Conservation (phyloP, 2,113 vertebrate species). For the Neodon shergylaensis region DNA sequence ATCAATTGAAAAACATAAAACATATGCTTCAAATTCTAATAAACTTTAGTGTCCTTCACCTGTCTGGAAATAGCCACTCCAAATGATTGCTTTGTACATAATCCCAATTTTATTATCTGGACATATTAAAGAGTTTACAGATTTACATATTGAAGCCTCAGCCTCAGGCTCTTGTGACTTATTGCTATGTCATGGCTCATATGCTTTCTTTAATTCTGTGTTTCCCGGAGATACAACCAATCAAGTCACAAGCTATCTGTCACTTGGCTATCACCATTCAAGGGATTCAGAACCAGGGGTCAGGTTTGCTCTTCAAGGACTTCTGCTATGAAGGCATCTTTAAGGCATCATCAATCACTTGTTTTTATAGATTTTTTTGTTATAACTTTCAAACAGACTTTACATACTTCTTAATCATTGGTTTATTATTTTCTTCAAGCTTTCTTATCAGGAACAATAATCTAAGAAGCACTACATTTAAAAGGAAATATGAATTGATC, state of each 20-base stretch:
- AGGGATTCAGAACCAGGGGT: constrained; percentile 39
- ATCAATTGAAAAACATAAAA: background rate
- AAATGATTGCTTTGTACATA: constrained; percentile 53
- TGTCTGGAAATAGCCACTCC: constrained; percentile 11
- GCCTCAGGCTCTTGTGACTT: constrained; percentile 72
- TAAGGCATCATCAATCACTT: background rate
- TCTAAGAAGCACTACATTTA: background rate
- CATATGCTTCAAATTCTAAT: constrained; percentile 62
- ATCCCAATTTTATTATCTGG: constrained; percentile 68
- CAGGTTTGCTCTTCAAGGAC: constrained; percentile 64
- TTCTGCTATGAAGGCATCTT: background rate
- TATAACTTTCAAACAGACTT: background rate
- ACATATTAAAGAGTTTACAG: constrained; percentile 68
- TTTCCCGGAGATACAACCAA: constrained; percentile 56
- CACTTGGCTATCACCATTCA: constrained; percentile 42
- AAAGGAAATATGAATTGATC: background rate
- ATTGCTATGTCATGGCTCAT: constrained; percentile 77
- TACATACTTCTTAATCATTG: background rate
- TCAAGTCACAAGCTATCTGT: constrained; percentile 63
- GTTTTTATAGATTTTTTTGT: background rate
- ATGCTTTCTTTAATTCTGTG: constrained; percentile 70
- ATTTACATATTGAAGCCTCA: constrained; percentile 66
- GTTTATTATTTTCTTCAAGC: background rate
- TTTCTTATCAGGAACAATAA: background rate
- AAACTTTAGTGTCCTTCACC: constrained; percentile 57